Evolutionary conservation across 1,140 invertebrate genomes (phyloP), one percentile per base, ranked within the genome.

Genomic region (Drosophila parabipectinata): DNA sequence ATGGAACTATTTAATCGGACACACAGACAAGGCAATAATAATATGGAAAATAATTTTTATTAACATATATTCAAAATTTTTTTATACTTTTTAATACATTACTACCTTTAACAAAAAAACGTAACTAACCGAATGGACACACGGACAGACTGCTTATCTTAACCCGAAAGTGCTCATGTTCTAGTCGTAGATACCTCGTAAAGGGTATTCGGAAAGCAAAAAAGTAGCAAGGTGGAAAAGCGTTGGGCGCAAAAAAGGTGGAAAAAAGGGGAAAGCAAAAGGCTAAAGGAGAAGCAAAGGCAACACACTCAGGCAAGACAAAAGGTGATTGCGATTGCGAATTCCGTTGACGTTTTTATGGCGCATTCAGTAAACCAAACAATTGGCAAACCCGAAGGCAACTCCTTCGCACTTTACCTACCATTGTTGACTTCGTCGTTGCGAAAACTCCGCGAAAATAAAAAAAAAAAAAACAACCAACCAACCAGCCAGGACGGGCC

Each of bases 281-380:
- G 21, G 21, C 21, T 21, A 21, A 14, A 30, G 14, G 0, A 10
- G 39, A n/a, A 1, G 34, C n/a, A 39, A 44, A 15, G 66, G 48
- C 75, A 68, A 85, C 80, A 80, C 81, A 80, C 81, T 85, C 81
- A 80, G 85, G 72, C 66, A 61, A 68, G 60, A 85, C 83, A 85
- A 85, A 81, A 85, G 82, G 82, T 85, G 82, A 85, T 85, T 85
- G 82, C 83, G 82, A 85, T 85, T 85, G 83, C 79, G 83, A 87
- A 87, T 87, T 87, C 83, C 79, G 83, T 87, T 88, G 83, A 87
- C 82, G 83, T 88, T 87, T 87, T 87, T 87, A 87, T 87, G 79
- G 83, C 83, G 83, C 83, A 87, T 87, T 87, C 83, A 83, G 79
- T 63, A 88, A 88, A 79, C 75, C 79, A 58, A 82, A 87, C 61